Conservation (phyloP, 2,113 vertebrate genomes). For the Poicephalus meyeri region DNA sequence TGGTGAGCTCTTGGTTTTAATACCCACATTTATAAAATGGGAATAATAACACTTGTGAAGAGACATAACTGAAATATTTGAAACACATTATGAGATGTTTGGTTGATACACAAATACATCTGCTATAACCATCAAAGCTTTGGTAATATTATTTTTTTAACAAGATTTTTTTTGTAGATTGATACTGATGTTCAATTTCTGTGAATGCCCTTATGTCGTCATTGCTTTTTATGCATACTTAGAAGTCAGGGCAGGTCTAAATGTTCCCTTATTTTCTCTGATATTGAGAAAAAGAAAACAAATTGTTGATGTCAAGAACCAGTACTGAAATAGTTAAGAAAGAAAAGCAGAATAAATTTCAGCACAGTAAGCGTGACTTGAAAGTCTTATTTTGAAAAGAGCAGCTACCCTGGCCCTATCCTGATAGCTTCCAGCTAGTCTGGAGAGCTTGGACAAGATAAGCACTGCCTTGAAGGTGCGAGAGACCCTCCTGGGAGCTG, state of each 20-base stretch:
- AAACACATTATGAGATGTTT: background rate
- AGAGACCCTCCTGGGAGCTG: background rate
- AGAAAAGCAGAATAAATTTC: background rate
- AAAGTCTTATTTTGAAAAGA: background rate
- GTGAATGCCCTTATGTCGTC: background rate
- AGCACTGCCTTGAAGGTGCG: background rate
- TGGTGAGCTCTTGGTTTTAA: background rate
- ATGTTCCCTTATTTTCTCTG: background rate
- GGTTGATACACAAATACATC: background rate
- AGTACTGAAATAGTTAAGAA: background rate
- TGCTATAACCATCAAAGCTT: background rate
- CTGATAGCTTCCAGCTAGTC: background rate
- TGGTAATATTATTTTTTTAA: background rate
- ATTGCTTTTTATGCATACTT: background rate
- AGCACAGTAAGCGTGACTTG: background rate
- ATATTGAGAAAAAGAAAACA: background rate
- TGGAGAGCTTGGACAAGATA: background rate
- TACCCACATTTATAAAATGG: background rate
- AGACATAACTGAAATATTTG: background rate
- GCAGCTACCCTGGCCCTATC: background rate
- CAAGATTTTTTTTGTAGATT: background rate
- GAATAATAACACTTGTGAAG: background rate
- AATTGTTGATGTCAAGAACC: background rate
- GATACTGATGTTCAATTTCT: background rate
- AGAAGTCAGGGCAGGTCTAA: background rate